phyloP scores from a whole-genome alignment of 2,888 invertebrate genomes.

The Ommatoiulus sabulosus region DNA sequence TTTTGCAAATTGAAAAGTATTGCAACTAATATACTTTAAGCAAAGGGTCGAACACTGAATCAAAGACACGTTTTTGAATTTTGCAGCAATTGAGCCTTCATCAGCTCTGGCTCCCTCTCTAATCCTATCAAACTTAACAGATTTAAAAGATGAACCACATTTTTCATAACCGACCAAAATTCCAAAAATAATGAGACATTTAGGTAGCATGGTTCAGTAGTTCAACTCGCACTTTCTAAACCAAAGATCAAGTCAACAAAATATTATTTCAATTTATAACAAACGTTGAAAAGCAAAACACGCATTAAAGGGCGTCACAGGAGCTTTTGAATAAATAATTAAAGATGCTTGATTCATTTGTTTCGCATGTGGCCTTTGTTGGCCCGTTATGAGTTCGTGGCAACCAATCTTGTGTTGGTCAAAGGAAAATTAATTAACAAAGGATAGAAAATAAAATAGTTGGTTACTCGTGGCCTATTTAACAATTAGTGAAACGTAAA shows the following conservation, averaged over 20 bases:
- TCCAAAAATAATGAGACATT: neutral
- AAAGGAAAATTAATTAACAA: neutral
- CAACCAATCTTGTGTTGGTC: neutral
- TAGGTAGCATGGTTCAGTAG: neutral
- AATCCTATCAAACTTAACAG: neutral
- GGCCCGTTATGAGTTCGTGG: slow-evolving; percentile 5
- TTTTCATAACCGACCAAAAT: neutral
- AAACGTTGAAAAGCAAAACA: neutral
- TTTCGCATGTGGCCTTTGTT: neutral
- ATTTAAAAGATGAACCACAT: neutral
- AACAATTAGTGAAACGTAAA: neutral
- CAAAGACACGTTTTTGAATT: neutral
- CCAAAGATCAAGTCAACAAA: neutral
- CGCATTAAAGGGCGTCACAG: neutral
- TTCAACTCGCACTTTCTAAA: neutral
- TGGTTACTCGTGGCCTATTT: neutral
- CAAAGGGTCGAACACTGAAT: neutral
- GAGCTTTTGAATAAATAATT: neutral
- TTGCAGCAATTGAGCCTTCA: neutral
- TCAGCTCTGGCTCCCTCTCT: neutral
- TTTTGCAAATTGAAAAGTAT: neutral
- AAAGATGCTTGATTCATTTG: slow-evolving; percentile 5
- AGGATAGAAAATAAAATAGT: neutral
- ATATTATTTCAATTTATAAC: neutral
- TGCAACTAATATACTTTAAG: neutral